Conservation (phyloP, 2,113 vertebrate species). For the Capreolus pygargus region DNA sequence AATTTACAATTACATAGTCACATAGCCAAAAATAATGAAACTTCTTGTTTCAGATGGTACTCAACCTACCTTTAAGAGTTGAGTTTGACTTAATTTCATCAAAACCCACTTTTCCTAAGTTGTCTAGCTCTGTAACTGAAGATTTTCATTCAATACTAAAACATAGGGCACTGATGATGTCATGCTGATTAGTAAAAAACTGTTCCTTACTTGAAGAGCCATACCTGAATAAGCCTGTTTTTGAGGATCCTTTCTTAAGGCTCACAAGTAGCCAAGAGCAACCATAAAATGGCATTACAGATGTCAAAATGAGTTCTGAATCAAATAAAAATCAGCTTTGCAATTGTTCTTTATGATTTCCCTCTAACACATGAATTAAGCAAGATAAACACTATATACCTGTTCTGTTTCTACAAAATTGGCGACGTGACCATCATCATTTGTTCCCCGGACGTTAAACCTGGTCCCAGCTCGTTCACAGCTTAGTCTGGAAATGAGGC, state of each 20-base stretch:
- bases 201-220: background rate
- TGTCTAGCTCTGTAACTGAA: background rate
- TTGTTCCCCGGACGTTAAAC: slow-evolving; percentile 97
- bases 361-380: background rate
- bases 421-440: slow-evolving; percentile 96
- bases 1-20: slow-evolving; percentile 7
- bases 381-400: slow-evolving; percentile 73
- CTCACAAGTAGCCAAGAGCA: background rate
- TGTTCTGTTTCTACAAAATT: slow-evolving; percentile 99
- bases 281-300: background rate
- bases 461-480: slow-evolving; percentile 96
- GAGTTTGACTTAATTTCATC: background rate
- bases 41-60: background rate
- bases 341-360: background rate
- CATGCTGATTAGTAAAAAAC: background rate
- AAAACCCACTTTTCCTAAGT: background rate
- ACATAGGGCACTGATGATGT: background rate
- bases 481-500: slow-evolving; percentile 96
- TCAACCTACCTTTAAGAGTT: background rate
- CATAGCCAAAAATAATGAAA: background rate
- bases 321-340: background rate
- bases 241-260: background rate
- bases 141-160: background rate
- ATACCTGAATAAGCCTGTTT: background rate
- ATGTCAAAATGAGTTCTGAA: background rate